Evolutionary conservation across 1,140 invertebrate genomes (phyloP).

Genomic region (Eriocheir sinensis): DNA sequence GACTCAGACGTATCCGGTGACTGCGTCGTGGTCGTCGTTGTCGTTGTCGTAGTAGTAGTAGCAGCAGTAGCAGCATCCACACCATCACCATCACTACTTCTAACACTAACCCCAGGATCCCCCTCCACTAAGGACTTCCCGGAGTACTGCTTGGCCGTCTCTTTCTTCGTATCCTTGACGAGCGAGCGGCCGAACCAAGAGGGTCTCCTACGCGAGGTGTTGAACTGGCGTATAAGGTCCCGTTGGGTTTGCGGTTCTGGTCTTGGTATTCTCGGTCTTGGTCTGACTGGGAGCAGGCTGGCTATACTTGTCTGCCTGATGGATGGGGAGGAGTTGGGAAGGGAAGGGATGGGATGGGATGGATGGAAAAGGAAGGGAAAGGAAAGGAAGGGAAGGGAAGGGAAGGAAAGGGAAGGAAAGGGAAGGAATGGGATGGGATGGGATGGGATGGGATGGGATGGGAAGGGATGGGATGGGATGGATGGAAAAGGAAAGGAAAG

Average conservation of each 20-base stretch:
- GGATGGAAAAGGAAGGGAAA: background rate
- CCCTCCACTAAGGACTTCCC: background rate
- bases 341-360: background rate
- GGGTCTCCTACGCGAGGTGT: constrained; percentile 56
- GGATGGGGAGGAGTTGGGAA: background rate
- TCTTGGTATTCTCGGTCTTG: background rate
- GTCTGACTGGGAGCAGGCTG: constrained; percentile 50
- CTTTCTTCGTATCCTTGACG: background rate
- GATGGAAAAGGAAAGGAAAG: no score
- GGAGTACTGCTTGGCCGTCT: no score
- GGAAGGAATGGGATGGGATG: no score
- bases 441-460: no score
- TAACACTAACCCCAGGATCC: background rate
- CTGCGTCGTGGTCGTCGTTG: background rate
- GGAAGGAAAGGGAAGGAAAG: no score
- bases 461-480: no score
- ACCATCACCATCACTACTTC: background rate
- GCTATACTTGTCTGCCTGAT: constrained; percentile 55
- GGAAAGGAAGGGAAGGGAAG: no score
- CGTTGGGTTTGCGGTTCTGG: constrained; percentile 47
- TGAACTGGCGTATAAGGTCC: constrained; percentile 66
- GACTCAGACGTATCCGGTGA: background rate
- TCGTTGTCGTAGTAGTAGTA: constrained; percentile 30
- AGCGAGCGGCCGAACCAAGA: constrained; percentile 50
- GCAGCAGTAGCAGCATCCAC: background rate